Conservation (phyloP, 1,140 invertebrate species). For the Drosophila teissieri region DNA sequence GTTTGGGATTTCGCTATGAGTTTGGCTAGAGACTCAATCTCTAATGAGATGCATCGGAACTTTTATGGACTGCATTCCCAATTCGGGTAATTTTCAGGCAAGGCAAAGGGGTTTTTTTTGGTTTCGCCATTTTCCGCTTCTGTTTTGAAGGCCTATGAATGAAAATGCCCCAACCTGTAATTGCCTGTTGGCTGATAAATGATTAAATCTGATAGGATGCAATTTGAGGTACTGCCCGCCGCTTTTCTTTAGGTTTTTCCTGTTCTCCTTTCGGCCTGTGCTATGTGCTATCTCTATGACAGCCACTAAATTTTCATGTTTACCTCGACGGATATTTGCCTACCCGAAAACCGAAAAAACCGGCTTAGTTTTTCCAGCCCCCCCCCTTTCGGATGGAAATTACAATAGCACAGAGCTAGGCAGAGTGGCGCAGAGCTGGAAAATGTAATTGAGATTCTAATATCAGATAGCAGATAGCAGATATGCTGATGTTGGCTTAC, state of each 20-base stretch:
- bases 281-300: slow-evolving; percentile 37
- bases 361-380: slow-evolving; percentile 43
- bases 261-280: slow-evolving; percentile 2
- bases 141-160: slow-evolving; percentile 9
- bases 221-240: slow-evolving; percentile 14
- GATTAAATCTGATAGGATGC: slow-evolving; percentile 37
- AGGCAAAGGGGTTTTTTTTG: neutral
- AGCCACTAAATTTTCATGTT: slow-evolving; percentile 50
- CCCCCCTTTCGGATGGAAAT: slow-evolving; percentile 31
- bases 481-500: slow-evolving; percentile 66
- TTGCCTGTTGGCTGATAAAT: slow-evolving; percentile 50
- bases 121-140: neutral
- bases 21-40: slow-evolving; percentile 22
- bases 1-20: slow-evolving; percentile 61
- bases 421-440: slow-evolving; percentile 52
- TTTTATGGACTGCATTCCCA: slow-evolving; percentile 25
- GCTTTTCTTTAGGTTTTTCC: neutral
- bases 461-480: slow-evolving; percentile 79
- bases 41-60: slow-evolving; percentile 20
- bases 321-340: slow-evolving; percentile 49
- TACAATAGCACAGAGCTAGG: slow-evolving; percentile 58
- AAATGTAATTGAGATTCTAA: slow-evolving; percentile 82
- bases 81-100: slow-evolving; percentile 35
- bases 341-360: slow-evolving; percentile 47
- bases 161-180: slow-evolving; percentile 29